phyloP scores from a whole-genome alignment of 2,113 vertebrate species.

The Caranx ignobilis region DNA sequence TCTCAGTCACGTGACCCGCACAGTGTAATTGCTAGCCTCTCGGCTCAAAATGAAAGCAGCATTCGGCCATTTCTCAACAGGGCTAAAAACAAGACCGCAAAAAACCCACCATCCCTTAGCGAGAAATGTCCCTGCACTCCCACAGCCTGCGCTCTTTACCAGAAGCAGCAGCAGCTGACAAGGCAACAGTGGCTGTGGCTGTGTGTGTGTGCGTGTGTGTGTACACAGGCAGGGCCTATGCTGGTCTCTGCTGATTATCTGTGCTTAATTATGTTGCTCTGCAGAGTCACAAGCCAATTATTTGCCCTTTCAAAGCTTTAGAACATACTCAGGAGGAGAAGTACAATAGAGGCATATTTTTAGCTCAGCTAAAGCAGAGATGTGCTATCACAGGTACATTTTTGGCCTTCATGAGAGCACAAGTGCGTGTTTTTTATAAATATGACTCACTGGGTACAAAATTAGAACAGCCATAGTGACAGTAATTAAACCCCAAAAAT shows the following conservation, averaged over 20 bases:
- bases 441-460: neutral
- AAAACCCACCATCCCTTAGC: conserved; percentile 77
- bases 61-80: conserved; percentile 75
- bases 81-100: conserved; percentile 71
- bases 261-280: conserved; percentile 58
- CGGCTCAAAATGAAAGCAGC: conserved; percentile 70
- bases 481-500: neutral
- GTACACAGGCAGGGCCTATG: conserved; percentile 16
- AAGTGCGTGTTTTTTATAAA: neutral
- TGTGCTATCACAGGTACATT: neutral
- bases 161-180: conserved; percentile 77
- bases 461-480: neutral
- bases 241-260: conserved; percentile 64
- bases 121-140: conserved; percentile 78
- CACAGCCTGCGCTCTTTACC: conserved; percentile 73
- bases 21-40: conserved; percentile 68
- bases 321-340: conserved; percentile 46
- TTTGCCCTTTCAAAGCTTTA: conserved; percentile 64
- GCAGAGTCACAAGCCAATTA: conserved; percentile 65
- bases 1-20: conserved; percentile 60
- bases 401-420: conserved; percentile 13
- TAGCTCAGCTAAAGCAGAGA: conserved; percentile 10
- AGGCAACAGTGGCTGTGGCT: conserved; percentile 47
- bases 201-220: conserved; percentile 28
- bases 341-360: conserved; percentile 35